Base-by-base conservation (phyloP, 2,888 invertebrate species). In the Luffia ferchaultella region DNA sequence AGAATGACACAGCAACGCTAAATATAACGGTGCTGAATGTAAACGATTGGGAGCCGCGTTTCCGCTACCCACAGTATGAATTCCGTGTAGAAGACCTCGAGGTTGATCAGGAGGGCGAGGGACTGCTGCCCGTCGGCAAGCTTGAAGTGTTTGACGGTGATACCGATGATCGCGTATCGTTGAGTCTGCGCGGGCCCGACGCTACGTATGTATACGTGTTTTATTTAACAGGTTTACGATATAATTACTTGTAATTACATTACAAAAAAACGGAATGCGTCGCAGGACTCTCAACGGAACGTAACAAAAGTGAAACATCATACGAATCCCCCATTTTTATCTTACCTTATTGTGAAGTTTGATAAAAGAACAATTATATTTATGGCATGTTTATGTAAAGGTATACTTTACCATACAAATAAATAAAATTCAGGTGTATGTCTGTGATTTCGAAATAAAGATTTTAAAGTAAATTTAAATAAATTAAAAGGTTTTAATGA, bases 11-110 rank as follows among this genome's bases (percentile, higher is more conserved):
- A 0, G 90, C 95, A 0, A 87, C 90, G 5, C 89, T 96, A 2
- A 91, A 92, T 62, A 86, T 96, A 20, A 90, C 91, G 1, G 92
- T 96, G 16, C 80, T 90, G 59, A 92, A 96, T 70, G 93, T 95
- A 7, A 96, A 96, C 76, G 96, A 96, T 68, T 96, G 96, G 95
- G 95, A 95, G 72, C 96, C 96, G 0, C 86, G 94, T 51, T 96
- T 96, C 79, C 88, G 93, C 1, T 91, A 93, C 73, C 90, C 93
- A 2, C 91, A 93, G 70, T 96, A 96, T 74, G 94, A 95, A 76
- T 96, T 96, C 75, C 85, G 84, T 54, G 80, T 87, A 56, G 69
- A 73, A 59, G 72, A 58, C 51, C 57, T 52, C n/a, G 55, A 52
- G 7, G 56, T 50, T 41, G 50, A 7, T 15, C 19, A 30, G 30